Base-by-base conservation (phyloP, 53 echinoderm and acorn worm species). In the Antedon mediterranea region DNA sequence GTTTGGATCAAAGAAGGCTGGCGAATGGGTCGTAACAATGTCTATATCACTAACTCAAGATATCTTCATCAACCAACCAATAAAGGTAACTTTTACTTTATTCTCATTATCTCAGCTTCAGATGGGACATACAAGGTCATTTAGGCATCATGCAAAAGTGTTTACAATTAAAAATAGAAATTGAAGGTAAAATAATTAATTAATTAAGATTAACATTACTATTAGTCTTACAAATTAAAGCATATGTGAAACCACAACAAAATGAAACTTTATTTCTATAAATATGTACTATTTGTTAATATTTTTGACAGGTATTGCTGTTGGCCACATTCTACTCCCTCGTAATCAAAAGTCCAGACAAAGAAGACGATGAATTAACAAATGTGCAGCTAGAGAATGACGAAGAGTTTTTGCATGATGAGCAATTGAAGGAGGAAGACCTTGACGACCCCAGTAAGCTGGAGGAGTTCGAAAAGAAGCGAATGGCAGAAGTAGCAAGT, bases 11-110 rank as follows among this genome's bases (percentile, higher is more conserved):
- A 77, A 84, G 31, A 94, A 94, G 43, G 82, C 95, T 0, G 78
- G 73, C 5, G 95, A 94, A 78, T 94, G 95, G 95, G 84, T 94
- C n/a, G 78, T 80, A 31, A 91, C 95, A 3, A 94, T 94, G 81
- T 72, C 87, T 29, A 78, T 94, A 74, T 94, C 95, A 18, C 82
- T 94, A 32, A 79, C 82, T 23, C 95, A 94, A 44, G 95, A 94
- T 34, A 85, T 94, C 37, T 90, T 94, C 84, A 80, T 94, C 75
- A 85, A 84, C 7, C 95, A 94, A 31, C 95, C 95, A 9, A 76
- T 91, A 30, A 94, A 94, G 89, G 95, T 91, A 81, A 37, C 4
- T 37, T 4, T 4, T 37, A 37, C 75, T 77, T 6, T 13, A 20
- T 7, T 3, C 34, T 4, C 23, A n/a, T n/a, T n/a, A n/a, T n/a